Base-by-base conservation (phyloP, 1,140 invertebrate species). In the Tribolium madens region DNA sequence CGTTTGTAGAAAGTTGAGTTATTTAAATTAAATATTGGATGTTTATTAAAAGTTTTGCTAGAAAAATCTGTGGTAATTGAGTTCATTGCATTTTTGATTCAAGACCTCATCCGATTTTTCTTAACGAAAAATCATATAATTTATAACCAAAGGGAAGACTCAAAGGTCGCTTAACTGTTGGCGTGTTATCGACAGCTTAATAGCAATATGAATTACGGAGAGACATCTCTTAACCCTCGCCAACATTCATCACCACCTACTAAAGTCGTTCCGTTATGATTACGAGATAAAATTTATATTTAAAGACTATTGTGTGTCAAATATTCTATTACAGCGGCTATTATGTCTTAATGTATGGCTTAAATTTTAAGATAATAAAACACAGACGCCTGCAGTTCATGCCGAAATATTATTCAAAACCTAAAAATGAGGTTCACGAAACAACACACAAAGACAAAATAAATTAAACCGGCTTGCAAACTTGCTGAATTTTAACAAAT, bases 101-200 rank as follows among this genome's bases (percentile, higher is more conserved):
- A 57, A 21, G 36, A 21, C 7, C 17, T 18, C 52, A 57, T 57
- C 17, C 17, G 52, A 18, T 26, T 18, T 26, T 64, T 12, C 17
- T 33, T 12, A 33, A 12, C 17, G 21, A 64, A 64, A 33, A 33
- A 64, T 64, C 57, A 2, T 64, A 64, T 64, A 64, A 64, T 64
- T 64, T 64, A 64, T 64, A 64, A 64, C 57, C 12, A 64, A 64
- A 64, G 21, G 57, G 57, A 33, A 64, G 57, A 31, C 57, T 31
- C 57, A 64, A 57, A 64, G 57, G 57, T 64, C 57, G 57, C 57
- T 64, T 64, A 64, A 64, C 57, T 64, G 57, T 64, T 64, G 26
- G 57, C 26, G 57, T 76, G 74, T 50, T 76, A 76, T 76, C 74
- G 74, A 76, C 74, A 76, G 74, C 60, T 76, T 76, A 76, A 76